Conservation (phyloP, 2,113 vertebrate genomes). For the Eclectus roratus region DNA sequence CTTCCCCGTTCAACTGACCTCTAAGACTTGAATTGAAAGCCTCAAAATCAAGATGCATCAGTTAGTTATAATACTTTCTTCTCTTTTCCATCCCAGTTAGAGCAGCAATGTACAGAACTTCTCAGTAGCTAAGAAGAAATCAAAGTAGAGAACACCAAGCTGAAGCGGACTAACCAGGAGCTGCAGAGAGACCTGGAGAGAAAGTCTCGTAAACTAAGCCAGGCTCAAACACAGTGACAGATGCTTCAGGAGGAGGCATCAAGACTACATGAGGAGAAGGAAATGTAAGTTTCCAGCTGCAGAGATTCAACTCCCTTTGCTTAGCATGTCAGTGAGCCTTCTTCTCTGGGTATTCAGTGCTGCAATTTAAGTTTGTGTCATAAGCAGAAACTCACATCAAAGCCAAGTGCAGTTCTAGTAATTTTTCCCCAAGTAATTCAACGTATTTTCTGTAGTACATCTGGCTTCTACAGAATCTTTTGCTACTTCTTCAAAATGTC, state of each 20-base stretch:
- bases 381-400: neutral
- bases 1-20: neutral
- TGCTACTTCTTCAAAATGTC: neutral
- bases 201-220: conserved; percentile 78
- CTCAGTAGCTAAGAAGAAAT: conserved; percentile 84
- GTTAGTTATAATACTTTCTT: neutral
- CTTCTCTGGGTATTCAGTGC: neutral
- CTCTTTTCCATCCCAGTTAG: conserved; percentile 73
- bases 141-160: conserved; percentile 85
- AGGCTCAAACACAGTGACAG: conserved; percentile 84
- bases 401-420: neutral
- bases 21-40: neutral
- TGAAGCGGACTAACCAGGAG: conserved; percentile 87
- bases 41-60: neutral
- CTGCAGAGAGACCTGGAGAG: conserved; percentile 80
- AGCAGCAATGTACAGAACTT: conserved; percentile 83
- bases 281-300: conserved; percentile 78
- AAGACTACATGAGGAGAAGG: conserved; percentile 85
- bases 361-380: neutral
- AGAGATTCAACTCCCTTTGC: neutral
- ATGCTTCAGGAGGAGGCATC: conserved; percentile 83
- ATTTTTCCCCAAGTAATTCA: neutral
- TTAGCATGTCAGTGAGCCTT: neutral
- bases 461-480: neutral
- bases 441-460: neutral